phyloP scores from a whole-genome alignment of 2,888 invertebrate species.

The Mechanitis mazaeus region DNA sequence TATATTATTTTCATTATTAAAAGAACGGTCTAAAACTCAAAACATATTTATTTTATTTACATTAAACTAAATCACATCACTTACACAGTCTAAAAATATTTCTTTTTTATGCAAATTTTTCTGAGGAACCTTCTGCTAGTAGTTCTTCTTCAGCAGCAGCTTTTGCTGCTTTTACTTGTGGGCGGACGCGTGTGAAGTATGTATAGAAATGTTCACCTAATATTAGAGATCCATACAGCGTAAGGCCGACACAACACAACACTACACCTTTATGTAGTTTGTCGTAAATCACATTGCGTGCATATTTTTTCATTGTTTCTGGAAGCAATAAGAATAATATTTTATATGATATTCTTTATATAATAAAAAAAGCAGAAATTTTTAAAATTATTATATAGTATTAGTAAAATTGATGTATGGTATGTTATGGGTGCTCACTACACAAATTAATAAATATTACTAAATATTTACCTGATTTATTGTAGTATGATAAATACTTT shows the following conservation, averaged over 20 bases:
- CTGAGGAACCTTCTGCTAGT: slow-evolving; percentile 67
- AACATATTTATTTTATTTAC: slow-evolving; percentile 15
- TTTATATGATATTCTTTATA: too few relatives aligned
- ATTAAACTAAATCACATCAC: slow-evolving; percentile 20
- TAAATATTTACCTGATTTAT: too few relatives aligned
- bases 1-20: too few relatives aligned
- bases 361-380: too few relatives aligned
- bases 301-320: slow-evolving; percentile 59
- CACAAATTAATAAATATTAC: too few relatives aligned
- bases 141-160: slow-evolving; percentile 62
- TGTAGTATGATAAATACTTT: not conserved
- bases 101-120: slow-evolving; percentile 43
- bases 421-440: too few relatives aligned
- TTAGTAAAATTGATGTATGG: too few relatives aligned
- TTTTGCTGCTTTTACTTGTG: slow-evolving; percentile 54
- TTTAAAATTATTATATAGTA: not conserved
- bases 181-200: slow-evolving; percentile 64
- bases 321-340: slow-evolving; percentile 9
- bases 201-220: slow-evolving; percentile 59
- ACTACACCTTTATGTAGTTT: slow-evolving; percentile 70
- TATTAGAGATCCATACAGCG: slow-evolving; percentile 50
- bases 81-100: slow-evolving; percentile 22
- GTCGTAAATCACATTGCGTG: slow-evolving; percentile 59
- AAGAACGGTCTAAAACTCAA: too few relatives aligned
- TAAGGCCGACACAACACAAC: slow-evolving; percentile 61